A percentile compares a stretch with the other conserved stretches of the same genome.
Evolutionary conservation across 2,888 invertebrate species (phyloP).

Genomic region (Athalia rosae): DNA sequence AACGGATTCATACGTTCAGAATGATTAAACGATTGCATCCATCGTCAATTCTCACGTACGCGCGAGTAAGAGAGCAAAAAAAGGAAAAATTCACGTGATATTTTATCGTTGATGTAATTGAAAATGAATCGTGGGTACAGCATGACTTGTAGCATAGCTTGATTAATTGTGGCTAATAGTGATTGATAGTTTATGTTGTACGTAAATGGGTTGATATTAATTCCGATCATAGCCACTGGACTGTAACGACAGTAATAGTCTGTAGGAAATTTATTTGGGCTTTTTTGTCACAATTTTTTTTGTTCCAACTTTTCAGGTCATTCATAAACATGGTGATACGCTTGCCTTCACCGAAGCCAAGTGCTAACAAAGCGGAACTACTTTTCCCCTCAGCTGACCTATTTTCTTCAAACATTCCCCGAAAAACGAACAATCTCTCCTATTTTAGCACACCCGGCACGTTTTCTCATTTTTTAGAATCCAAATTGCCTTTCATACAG

Average conservation of each 20-base stretch:
- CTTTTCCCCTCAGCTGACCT: neutral
- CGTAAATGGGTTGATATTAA: slow-evolving; percentile 27
- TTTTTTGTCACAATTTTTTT: neutral
- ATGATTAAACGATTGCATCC: slow-evolving; percentile 26
- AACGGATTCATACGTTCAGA: slow-evolving; percentile 6
- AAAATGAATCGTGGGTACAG: slow-evolving; percentile 31
- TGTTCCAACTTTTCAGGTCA: slow-evolving; percentile 1
- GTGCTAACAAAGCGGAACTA: slow-evolving; percentile 30
- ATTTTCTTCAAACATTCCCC: neutral
- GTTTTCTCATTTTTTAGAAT: neutral
- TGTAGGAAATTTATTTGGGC: slow-evolving; percentile 3
- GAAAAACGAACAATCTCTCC: slow-evolving; percentile 4
- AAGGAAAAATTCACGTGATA: slow-evolving; percentile 25
- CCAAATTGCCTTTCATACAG: slow-evolving; percentile 1
- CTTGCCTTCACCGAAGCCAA: slow-evolving; percentile 7
- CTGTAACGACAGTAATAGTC: slow-evolving; percentile 29
- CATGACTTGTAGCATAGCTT: slow-evolving; percentile 27
- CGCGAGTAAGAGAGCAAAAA: neutral
- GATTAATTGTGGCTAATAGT: slow-evolving; percentile 37
- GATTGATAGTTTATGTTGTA: slow-evolving; percentile 25
- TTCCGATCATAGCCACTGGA: slow-evolving; percentile 27
- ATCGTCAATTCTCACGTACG: slow-evolving; percentile 10
- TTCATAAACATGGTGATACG: slow-evolving; percentile 1
- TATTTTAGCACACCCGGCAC: neutral
- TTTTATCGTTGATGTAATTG: slow-evolving; percentile 39